Evolutionary conservation across 2,113 vertebrate genomes (phyloP), one percentile per base, ranked within the genome.

Genomic region (Actenoides hombroni): DNA sequence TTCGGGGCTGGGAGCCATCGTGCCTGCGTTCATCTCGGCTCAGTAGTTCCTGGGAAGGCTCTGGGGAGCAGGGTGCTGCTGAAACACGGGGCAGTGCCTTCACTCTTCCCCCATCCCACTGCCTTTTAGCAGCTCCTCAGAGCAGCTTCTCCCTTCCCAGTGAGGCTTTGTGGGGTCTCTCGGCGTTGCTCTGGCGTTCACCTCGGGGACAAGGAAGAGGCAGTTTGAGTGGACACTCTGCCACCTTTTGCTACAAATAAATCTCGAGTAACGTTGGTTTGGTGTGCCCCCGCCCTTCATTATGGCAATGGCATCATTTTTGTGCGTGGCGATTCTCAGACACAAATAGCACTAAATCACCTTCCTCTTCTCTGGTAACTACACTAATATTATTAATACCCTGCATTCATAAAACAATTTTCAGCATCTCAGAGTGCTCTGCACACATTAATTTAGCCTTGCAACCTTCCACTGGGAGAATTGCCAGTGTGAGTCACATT

Each of bases 71-170:
- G 53, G 16, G 17, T 29, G 28, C 51, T 71, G 74, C 61, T 42
- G 59, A 5, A 25, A 35, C 0, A 0, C 2, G 11, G 35, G 5
- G 1, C 3, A 1, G 2, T 0, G 17, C 9, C 0, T 25, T 57
- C 15, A 0, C 14, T 17, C 24, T 15, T 39, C 40, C 46, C 29
- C 17, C n/a, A 6, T 37, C 37, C 3, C 31, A 2, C 14, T 21
- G 67, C 39, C 48, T 44, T 23, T 29, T 3, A 5, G 24, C 69
- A 61, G 63, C 51, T 54, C 39, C 26, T 28, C 1, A 23, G 1
- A 20, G 49, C 60, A 49, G n/a, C 49, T 64, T 54, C 16, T 56
- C n/a, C 49, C n/a, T 11, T 11, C 31, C 60, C 19, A 1, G 31
- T 1, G 26, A 44, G n/a, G 16, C 39, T 70, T 18, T 16, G 85